Conservation (phyloP, 2,113 vertebrate genomes). For the Rhabdomys dilectus region DNA sequence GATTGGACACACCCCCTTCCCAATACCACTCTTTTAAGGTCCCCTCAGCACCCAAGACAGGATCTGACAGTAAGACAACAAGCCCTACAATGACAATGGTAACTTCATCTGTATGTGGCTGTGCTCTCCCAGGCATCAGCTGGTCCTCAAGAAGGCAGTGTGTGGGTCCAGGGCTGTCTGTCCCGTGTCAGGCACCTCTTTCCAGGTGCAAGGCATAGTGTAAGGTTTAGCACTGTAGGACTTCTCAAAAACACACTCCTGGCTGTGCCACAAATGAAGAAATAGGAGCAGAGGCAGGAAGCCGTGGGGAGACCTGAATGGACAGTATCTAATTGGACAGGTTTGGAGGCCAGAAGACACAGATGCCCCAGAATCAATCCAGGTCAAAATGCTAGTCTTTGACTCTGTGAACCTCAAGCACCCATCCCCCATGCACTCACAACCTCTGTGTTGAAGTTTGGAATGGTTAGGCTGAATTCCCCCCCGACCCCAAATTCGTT, state of each 20-base stretch:
- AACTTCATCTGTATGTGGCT: neutral
- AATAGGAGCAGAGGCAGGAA: neutral
- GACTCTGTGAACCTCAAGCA: neutral
- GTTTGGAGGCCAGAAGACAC: neutral
- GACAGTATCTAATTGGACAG: neutral
- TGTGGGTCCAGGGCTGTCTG: neutral
- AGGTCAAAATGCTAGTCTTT: rapidly evolving
- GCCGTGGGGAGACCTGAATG: neutral
- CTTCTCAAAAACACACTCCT: neutral
- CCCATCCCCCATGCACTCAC: neutral
- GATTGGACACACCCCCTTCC: rapidly evolving
- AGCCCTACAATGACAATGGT: neutral
- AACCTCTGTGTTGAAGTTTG: neutral
- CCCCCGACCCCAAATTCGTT: neutral
- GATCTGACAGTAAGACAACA: neutral
- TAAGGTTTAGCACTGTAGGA: neutral
- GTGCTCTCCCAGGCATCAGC: neutral
- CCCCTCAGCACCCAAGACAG: neutral
- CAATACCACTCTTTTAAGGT: neutral
- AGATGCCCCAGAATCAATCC: neutral
- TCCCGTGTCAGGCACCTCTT: neutral
- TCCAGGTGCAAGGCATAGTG: neutral
- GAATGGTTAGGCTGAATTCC: neutral
- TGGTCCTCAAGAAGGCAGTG: neutral
- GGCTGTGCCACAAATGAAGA: neutral